Percentiles rank a stretch among this genome's conserved stretches.
Conservation (phyloP, 2,113 vertebrate species). For the Scolopax mira region DNA sequence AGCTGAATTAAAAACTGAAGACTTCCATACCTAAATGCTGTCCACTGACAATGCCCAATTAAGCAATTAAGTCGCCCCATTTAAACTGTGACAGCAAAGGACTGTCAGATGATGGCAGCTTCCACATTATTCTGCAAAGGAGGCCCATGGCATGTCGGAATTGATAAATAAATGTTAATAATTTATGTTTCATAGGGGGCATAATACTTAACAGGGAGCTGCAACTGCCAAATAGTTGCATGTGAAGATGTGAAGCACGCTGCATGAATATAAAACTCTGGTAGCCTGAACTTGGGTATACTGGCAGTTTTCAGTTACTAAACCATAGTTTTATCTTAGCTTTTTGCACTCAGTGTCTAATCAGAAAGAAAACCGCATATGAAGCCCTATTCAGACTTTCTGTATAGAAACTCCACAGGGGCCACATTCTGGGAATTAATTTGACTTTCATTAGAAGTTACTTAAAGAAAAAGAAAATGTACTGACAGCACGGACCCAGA, state of each 20-base stretch:
- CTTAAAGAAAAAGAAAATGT: neutral
- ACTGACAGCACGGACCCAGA: neutral
- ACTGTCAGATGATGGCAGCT: neutral
- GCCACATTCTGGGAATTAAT: neutral
- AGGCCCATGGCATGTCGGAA: neutral
- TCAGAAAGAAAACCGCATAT: neutral
- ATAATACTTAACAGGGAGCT: neutral
- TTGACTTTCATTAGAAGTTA: neutral
- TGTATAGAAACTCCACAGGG: neutral
- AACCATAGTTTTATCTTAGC: neutral
- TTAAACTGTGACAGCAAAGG: neutral
- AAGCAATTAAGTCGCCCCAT: neutral
- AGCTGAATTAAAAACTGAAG: neutral
- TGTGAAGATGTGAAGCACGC: neutral
- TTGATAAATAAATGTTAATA: constrained; percentile 12
- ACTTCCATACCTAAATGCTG: neutral
- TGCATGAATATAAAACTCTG: neutral
- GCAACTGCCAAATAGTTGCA: neutral
- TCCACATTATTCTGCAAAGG: neutral
- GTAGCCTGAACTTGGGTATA: neutral
- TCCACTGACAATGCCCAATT: neutral
- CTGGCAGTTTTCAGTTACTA: neutral
- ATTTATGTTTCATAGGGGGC: neutral
- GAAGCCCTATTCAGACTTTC: neutral
- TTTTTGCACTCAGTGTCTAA: neutral